Percentiles rank a stretch among this genome's conserved stretches.
Conservation (phyloP, 2,888 invertebrate species). For the Digitonthophagus gazella region DNA sequence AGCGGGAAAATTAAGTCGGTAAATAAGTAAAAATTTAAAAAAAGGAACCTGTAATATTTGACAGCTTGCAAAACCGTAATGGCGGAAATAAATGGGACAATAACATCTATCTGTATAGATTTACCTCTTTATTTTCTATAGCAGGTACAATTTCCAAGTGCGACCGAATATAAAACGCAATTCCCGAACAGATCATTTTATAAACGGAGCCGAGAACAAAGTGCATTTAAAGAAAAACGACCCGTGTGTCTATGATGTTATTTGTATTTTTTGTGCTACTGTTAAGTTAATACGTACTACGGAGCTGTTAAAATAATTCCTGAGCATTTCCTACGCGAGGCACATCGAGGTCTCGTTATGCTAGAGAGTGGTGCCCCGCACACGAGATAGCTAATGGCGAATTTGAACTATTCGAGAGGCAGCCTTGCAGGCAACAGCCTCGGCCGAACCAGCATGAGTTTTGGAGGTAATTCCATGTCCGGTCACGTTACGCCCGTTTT, state of each 20-base stretch:
- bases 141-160: constrained; percentile 35
- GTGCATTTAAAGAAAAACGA: constrained; percentile 39
- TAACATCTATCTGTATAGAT: constrained; percentile 47
- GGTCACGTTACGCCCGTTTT: constrained; percentile 80
- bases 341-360: constrained; percentile 44
- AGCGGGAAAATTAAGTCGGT: no score
- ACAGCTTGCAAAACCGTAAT: constrained; percentile 45
- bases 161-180: constrained; percentile 22
- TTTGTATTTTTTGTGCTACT: constrained; percentile 44
- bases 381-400: constrained; percentile 76
- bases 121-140: constrained; percentile 42
- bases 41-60: no score
- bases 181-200: not conserved
- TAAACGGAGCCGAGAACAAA: constrained; percentile 34
- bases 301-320: constrained; percentile 20
- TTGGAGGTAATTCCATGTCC: constrained; percentile 65
- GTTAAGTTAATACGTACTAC: constrained; percentile 34
- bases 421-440: constrained; percentile 76
- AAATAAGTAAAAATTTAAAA: not conserved
- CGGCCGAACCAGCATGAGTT: constrained; percentile 64
- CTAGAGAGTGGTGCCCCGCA: constrained; percentile 42
- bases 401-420: constrained; percentile 90
- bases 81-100: constrained; percentile 51
- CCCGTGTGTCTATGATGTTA: constrained; percentile 43
- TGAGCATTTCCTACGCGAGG: constrained; percentile 11